phyloP scores from a whole-genome alignment of 2,113 vertebrate genomes.

The Uria aalge region DNA sequence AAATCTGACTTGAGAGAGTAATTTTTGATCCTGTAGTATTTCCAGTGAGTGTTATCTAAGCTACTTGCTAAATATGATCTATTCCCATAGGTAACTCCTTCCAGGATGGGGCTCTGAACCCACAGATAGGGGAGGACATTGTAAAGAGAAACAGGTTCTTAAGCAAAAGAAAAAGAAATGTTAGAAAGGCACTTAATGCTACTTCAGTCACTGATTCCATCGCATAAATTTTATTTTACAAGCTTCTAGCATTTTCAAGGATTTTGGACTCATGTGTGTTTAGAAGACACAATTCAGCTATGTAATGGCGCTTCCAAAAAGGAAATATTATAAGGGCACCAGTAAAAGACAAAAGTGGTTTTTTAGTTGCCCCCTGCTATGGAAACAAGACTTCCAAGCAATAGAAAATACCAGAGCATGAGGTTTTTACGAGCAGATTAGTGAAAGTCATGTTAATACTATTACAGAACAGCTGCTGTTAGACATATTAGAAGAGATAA shows the following conservation, averaged over 20 bases:
- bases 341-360: background rate
- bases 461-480: background rate
- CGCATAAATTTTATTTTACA: background rate
- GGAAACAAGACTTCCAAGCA: conserved; percentile 4
- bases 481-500: background rate
- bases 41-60: background rate
- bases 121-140: background rate
- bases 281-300: background rate
- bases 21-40: background rate
- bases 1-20: background rate
- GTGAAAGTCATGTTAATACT: background rate
- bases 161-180: background rate
- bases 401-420: background rate
- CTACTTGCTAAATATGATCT: background rate
- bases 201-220: background rate
- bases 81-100: background rate
- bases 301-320: background rate
- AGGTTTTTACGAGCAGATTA: background rate
- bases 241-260: background rate
- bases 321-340: background rate
- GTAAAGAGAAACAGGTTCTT: background rate
- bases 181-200: background rate
- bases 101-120: background rate
- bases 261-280: accelerated
- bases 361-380: background rate